Evolutionary conservation across 1,140 invertebrate species (phyloP).

Genomic region (Drosophila sechellia): DNA sequence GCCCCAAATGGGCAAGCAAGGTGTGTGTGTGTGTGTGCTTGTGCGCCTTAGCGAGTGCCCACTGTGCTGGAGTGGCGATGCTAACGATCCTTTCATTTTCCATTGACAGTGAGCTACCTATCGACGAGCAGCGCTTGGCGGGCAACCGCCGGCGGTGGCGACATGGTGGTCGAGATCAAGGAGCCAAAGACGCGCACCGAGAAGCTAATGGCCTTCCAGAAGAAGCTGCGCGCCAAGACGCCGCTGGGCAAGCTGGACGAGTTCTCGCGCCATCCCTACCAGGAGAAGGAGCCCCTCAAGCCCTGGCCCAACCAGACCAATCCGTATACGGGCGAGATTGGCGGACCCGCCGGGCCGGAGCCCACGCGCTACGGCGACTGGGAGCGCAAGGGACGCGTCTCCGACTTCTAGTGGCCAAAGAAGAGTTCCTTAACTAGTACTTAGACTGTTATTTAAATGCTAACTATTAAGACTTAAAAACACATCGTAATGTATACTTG

Average conservation of each 20-base stretch:
- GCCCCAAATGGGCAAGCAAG: conserved; percentile 71
- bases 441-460: conserved; percentile 52
- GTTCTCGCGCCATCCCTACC: conserved; percentile 89
- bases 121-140: conserved; percentile 55
- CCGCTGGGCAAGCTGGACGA: conserved; percentile 88
- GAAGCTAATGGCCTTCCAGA: conserved; percentile 86
- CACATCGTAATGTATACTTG: conserved; percentile 32
- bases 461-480: conserved; percentile 28
- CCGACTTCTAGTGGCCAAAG: conserved; percentile 90
- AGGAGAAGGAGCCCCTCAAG: conserved; percentile 94
- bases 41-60: background rate
- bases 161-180: conserved; percentile 62
- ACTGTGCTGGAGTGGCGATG: conserved; percentile 10
- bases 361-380: conserved; percentile 99
- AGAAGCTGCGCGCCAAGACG: conserved; percentile 88
- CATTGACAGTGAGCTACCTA: conserved; percentile 50
- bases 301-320: conserved; percentile 95
- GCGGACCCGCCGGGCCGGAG: conserved; percentile 98
- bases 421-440: conserved; percentile 43
- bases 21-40: conserved; percentile 46
- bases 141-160: conserved; percentile 20
- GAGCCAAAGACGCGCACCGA: conserved; percentile 62
- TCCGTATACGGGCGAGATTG: conserved; percentile 91
- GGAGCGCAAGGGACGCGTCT: conserved; percentile 98
- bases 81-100: conserved; percentile 9